A percentile compares a stretch with the other conserved stretches of the same genome.
phyloP scores from a whole-genome alignment of 2,797 vertebrate species.

The Intellagama lesueurii region DNA sequence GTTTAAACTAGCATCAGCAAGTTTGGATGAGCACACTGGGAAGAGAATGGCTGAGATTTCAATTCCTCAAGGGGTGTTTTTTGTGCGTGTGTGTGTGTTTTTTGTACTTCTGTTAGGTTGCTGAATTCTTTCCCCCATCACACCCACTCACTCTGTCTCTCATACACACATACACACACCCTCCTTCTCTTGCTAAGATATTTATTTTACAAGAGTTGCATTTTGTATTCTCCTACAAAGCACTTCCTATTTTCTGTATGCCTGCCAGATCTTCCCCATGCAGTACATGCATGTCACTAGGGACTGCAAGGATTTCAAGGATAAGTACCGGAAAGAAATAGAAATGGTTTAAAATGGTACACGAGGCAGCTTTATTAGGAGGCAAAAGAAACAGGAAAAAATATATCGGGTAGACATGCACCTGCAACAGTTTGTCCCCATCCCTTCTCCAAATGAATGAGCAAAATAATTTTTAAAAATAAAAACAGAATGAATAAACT shows the following conservation, averaged over 20 bases:
- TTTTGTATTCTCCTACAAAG: constrained; percentile 48
- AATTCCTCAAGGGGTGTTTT: constrained; percentile 22
- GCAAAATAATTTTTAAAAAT: not conserved
- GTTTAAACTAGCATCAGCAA: constrained; percentile 53
- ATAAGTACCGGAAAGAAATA: constrained; percentile 30
- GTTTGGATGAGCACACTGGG: constrained; percentile 47
- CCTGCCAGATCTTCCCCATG: constrained; percentile 31
- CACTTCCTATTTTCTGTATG: constrained; percentile 32
- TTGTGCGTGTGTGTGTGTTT: constrained; percentile 10
- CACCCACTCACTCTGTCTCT: too few relatives aligned
- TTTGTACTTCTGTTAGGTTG: constrained; percentile 38
- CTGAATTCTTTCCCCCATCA: constrained; percentile 17
- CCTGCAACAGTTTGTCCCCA: not conserved
- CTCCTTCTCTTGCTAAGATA: constrained; percentile 10
- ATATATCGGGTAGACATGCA: constrained; percentile 5
- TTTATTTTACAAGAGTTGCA: constrained; percentile 22
- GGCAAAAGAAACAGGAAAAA: not conserved
- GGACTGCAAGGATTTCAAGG: constrained; percentile 36
- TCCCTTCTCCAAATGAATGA: constrained; percentile 10
- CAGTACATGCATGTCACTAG: not conserved
- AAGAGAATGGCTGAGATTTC: constrained; percentile 35
- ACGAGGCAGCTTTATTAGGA: constrained; percentile 25
- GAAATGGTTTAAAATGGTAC: not conserved
- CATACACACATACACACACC: not conserved
- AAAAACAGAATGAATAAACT: not conserved